Conservation (phyloP, 2,888 invertebrate species). For the Andrena dorsata region DNA sequence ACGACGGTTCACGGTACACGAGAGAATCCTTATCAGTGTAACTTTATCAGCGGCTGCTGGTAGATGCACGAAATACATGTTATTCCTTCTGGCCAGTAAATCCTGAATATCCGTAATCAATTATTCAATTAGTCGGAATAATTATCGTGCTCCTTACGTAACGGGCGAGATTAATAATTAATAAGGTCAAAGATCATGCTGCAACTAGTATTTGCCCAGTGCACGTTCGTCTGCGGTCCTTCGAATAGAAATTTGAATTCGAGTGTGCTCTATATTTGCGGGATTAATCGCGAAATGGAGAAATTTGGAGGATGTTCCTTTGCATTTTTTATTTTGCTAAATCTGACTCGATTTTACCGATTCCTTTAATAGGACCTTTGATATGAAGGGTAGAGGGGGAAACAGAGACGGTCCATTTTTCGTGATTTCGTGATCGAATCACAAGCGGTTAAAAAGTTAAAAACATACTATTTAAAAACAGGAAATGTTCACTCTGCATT, state of each 20-base stretch:
- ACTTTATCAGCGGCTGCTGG: slow-evolving; percentile 52
- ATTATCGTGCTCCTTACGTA: slow-evolving; percentile 61
- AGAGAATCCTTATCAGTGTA: slow-evolving; percentile 49
- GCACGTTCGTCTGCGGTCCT: not conserved
- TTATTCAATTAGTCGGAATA: slow-evolving; percentile 68
- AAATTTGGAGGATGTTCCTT: too few relatives aligned
- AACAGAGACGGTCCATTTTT: too few relatives aligned
- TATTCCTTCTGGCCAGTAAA: slow-evolving; percentile 64
- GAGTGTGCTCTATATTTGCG: not conserved
- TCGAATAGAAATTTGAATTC: not conserved
- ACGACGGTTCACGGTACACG: slow-evolving; percentile 52
- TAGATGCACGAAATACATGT: slow-evolving; percentile 45
- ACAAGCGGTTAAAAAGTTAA: too few relatives aligned
- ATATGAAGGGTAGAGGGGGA: too few relatives aligned
- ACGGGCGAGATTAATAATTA: slow-evolving; percentile 66
- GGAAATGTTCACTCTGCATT: too few relatives aligned
- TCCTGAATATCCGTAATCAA: slow-evolving; percentile 66
- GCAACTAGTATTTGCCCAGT: slow-evolving; percentile 18
- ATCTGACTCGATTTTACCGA: too few relatives aligned
- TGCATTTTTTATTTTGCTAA: too few relatives aligned
- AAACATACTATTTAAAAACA: too few relatives aligned
- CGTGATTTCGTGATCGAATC: too few relatives aligned
- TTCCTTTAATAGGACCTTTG: too few relatives aligned
- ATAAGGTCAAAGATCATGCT: slow-evolving; percentile 63
- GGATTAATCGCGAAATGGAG: too few relatives aligned